Base-by-base conservation (phyloP, 1,140 invertebrate genomes). In the Gyrodactylus salaris region DNA sequence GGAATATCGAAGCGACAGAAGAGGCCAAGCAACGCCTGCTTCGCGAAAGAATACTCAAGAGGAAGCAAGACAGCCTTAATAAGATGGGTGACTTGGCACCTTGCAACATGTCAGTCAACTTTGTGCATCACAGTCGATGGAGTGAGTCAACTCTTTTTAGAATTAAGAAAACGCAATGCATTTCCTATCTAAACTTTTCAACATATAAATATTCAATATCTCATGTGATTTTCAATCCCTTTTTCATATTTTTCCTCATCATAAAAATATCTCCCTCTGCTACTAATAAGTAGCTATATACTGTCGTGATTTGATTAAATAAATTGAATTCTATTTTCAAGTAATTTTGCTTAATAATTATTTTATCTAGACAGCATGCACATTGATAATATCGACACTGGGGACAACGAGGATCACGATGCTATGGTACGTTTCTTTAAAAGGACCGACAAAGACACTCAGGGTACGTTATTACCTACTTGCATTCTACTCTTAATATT, bases 1-100 rank as follows among this genome's bases (percentile, higher is more conserved):
- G 86, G 77, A 97, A 96, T 79, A 97, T 97, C 77, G 91, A 96
- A 84, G 89, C 89, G 1, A 97, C 92, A 1, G 93, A 97, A 82
- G 91, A 93, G 78, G 91, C 92, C 0, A 96, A 96, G 81, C 86
- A 91, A 77, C 89, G 87, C 82, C 81, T 96, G 70, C 77, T 95
- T 20, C 86, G 86, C 81, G 90, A 94, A 73, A 69, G 27, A 23
- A 70, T 69, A 25, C 73, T 25, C 71, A 72, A 77, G 24, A 76
- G 70, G 21, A 75, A 76, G 34, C 24, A 69, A 71, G 2, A 54
- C 25, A n/a, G 20, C 69, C n/a, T 22, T 70, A 1, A 70, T 70
- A n/a, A 22, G 68, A n/a, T 68, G 20, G 23, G 23, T 2, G 20
- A 26, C 22, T 26, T 27, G 25, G 69, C 16, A 1, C 19, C 54